phyloP scores from a whole-genome alignment of 2,113 vertebrate genomes.

The Noctilio leporinus region DNA sequence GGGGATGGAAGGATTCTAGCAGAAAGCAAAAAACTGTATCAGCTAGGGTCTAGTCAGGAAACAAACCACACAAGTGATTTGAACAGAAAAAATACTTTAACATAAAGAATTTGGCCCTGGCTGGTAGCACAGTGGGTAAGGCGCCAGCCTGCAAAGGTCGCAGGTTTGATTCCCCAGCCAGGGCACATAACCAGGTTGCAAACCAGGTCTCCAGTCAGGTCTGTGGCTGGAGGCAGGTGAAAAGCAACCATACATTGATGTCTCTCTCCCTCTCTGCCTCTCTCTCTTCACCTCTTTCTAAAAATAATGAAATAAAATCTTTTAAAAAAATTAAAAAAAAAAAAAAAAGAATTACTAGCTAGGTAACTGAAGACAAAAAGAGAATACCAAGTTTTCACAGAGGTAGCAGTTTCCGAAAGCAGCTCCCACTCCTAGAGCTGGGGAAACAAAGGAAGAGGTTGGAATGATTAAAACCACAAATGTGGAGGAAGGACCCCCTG shows the following conservation, averaged over 20 bases:
- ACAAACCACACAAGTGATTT: background rate
- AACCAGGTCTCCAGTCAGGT: too few relatives aligned
- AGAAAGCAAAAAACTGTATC: background rate
- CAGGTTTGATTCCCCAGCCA: too few relatives aligned
- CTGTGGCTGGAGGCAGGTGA: too few relatives aligned
- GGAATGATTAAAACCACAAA: background rate
- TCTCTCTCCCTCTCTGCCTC: too few relatives aligned
- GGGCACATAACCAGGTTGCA: too few relatives aligned
- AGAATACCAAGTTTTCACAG: background rate
- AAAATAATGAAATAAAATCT: too few relatives aligned
- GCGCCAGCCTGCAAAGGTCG: too few relatives aligned
- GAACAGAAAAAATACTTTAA: background rate
- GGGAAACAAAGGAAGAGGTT: background rate
- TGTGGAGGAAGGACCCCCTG: background rate
- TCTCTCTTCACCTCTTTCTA: too few relatives aligned
- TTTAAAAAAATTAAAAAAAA: too few relatives aligned
- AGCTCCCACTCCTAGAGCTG: background rate
- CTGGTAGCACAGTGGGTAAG: too few relatives aligned
- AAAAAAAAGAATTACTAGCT: conserved; percentile 23
- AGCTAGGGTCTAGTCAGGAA: background rate
- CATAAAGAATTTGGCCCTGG: background rate
- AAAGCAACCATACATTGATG: too few relatives aligned
- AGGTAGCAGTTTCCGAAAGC: background rate
- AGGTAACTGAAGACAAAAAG: conserved; percentile 24
- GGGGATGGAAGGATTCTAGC: background rate